Percentiles rank a stretch among this genome's conserved stretches.
Conservation (phyloP, 2,113 vertebrate genomes). For the Megaceryle maxima region DNA sequence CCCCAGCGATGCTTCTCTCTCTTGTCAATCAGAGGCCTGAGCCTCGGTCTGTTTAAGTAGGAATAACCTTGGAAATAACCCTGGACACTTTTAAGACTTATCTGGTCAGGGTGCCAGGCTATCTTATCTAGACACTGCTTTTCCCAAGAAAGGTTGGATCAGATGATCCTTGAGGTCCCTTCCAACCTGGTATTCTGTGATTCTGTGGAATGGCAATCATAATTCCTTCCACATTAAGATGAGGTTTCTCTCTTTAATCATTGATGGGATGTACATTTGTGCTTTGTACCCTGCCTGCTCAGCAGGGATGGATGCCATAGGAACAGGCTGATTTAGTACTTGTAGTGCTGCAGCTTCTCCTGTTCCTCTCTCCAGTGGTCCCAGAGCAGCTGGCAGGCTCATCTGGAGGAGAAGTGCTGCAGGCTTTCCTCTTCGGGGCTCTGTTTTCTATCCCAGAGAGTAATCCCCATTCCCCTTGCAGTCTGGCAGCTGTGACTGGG, state of each 20-base stretch:
- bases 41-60: neutral
- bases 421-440: neutral
- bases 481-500: neutral
- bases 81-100: neutral
- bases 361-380: neutral
- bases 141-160: neutral
- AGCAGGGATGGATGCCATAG: neutral
- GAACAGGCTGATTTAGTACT: neutral
- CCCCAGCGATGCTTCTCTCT: neutral
- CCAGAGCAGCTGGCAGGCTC: neutral
- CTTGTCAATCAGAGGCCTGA: neutral
- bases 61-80: neutral
- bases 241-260: neutral
- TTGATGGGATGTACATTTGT: neutral
- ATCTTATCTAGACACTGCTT: neutral
- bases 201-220: neutral
- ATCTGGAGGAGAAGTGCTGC: neutral
- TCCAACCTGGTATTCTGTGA: neutral
- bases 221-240: neutral
- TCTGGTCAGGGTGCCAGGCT: neutral
- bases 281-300: neutral
- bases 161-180: neutral
- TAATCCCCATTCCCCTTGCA: neutral
- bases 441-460: neutral
- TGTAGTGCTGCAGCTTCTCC: neutral